These are phyloP conservation scores for Ectropis crepuscularia DNA, from an alignment of 2,888 invertebrate genomes.

Conservation along the genomic window DNA sequence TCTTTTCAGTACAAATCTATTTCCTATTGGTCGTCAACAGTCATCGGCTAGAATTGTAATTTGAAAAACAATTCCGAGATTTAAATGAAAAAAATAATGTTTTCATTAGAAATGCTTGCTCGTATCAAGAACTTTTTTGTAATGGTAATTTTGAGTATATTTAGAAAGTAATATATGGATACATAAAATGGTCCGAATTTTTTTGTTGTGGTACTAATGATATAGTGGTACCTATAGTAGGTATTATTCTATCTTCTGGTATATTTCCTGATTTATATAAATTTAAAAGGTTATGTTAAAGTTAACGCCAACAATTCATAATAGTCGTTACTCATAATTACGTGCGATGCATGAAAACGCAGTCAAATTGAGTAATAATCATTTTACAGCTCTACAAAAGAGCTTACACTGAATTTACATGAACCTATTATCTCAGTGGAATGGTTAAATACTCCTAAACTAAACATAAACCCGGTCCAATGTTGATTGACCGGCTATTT, in stretches of 20 bases:
- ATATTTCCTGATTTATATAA: not conserved
- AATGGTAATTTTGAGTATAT: too few species aligned
- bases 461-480: slow-evolving; percentile 38
- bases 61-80: too few species aligned
- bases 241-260: not conserved
- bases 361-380: slow-evolving; percentile 18
- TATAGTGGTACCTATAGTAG: too few species aligned
- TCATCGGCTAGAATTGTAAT: not conserved
- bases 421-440: slow-evolving; percentile 31
- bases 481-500: slow-evolving; percentile 45
- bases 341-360: not conserved
- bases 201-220: too few species aligned
- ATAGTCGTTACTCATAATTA: not conserved
- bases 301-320: slow-evolving; percentile 43
- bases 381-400: slow-evolving; percentile 26
- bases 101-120: too few species aligned
- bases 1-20: not conserved
- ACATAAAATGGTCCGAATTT: too few species aligned
- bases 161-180: too few species aligned
- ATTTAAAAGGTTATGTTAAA: slow-evolving; percentile 49
- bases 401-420: slow-evolving; percentile 33
- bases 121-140: too few species aligned
- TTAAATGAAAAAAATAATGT: too few species aligned
- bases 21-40: not conserved
- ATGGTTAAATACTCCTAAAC: slow-evolving; percentile 36